Evolutionary conservation across 2,888 invertebrate species (phyloP).

Genomic region (Linnaemya vulpina): DNA sequence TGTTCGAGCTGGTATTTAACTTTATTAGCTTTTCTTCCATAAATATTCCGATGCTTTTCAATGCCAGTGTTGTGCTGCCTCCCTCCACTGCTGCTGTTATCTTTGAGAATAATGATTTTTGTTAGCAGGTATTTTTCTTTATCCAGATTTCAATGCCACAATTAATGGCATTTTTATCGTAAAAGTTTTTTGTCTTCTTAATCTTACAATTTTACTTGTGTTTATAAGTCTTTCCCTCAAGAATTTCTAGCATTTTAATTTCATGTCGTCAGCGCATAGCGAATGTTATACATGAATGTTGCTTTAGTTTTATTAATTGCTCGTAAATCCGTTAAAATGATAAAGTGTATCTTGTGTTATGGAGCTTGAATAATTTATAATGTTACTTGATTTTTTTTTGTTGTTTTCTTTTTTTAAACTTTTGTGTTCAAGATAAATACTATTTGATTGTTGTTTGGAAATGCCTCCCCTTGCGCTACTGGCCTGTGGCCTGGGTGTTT

Average conservation of each 20-base stretch:
- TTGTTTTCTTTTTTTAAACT: constrained; percentile 30
- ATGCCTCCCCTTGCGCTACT: constrained; percentile 2
- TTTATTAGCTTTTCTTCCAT: constrained; percentile 25
- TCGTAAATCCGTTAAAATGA: constrained; percentile 67
- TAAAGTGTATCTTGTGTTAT: constrained; percentile 57
- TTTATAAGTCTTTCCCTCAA: constrained; percentile 25
- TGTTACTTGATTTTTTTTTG: constrained; percentile 57
- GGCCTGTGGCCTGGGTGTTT: too few species aligned
- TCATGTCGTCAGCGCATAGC: constrained; percentile 25
- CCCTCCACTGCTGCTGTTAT: constrained; percentile 39
- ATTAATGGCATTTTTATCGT: constrained; percentile 68
- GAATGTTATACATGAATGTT: constrained; percentile 13
- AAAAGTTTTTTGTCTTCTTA: constrained; percentile 49
- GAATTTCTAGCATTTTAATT: constrained; percentile 32
- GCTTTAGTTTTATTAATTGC: constrained; percentile 67
- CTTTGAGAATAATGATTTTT: constrained; percentile 67
- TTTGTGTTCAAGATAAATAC: constrained; percentile 44
- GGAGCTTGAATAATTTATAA: constrained; percentile 65
- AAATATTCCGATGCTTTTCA: constrained; percentile 7
- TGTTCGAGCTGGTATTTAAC: constrained; percentile 47
- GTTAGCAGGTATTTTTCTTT: constrained; percentile 48
- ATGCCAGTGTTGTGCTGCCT: background rate
- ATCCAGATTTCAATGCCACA: constrained; percentile 44
- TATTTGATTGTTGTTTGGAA: constrained; percentile 55
- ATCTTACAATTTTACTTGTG: background rate